Evolutionary conservation across 2,888 invertebrate species (phyloP).

Genomic region (Yponomeuta plumbellus): DNA sequence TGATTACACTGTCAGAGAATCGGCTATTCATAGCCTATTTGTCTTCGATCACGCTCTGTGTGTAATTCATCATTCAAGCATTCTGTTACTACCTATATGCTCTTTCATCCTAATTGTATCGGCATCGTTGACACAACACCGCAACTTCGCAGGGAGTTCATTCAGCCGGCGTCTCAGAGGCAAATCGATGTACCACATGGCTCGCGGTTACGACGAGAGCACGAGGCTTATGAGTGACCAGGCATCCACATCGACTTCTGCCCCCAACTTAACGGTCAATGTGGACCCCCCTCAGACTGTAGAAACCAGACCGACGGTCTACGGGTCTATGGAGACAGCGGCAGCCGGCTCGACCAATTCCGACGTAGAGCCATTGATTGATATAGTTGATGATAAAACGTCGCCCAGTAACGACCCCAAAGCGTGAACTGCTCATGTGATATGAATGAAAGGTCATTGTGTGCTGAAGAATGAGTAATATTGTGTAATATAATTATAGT

Average conservation of each 20-base stretch:
- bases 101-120: too few relatives aligned
- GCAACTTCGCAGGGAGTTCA: constrained; percentile 76
- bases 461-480: not conserved
- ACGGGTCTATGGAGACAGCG: constrained; percentile 60
- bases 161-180: constrained; percentile 86
- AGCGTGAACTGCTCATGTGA: constrained; percentile 32
- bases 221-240: constrained; percentile 54
- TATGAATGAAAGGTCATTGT: not conserved
- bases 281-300: constrained; percentile 40
- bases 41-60: too few relatives aligned
- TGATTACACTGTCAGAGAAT: too few relatives aligned
- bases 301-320: constrained; percentile 39
- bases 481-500: too few relatives aligned
- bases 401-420: constrained; percentile 35
- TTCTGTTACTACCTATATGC: too few relatives aligned
- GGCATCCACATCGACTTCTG: constrained; percentile 52
- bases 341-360: constrained; percentile 38
- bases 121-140: too few relatives aligned
- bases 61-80: too few relatives aligned
- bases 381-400: constrained; percentile 29
- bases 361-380: constrained; percentile 53
- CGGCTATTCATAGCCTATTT: too few relatives aligned
- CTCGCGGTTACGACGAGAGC: constrained; percentile 81
- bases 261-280: constrained; percentile 49
- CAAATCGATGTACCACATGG: constrained; percentile 84